These are phyloP conservation scores for Labeo catla DNA, from an alignment of 2,113 vertebrate genomes.

Conservation along the genomic window DNA sequence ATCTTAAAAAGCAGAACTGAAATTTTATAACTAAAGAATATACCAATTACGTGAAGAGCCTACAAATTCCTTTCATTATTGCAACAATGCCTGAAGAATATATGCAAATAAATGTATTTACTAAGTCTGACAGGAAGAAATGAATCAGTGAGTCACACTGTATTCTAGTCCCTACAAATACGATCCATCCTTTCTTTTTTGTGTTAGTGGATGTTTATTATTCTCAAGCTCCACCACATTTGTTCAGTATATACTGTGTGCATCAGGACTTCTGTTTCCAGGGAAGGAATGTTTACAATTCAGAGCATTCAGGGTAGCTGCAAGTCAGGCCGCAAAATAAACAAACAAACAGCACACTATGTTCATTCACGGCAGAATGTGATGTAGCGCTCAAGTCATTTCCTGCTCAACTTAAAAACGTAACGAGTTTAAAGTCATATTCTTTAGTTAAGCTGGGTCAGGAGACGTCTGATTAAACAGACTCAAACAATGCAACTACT, in stretches of 20 bases:
- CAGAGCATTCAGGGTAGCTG: background rate
- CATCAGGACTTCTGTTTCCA: slow-evolving; percentile 20
- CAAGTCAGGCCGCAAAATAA: slow-evolving; percentile 25
- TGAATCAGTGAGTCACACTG: background rate
- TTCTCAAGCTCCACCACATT: background rate
- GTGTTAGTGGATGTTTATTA: background rate
- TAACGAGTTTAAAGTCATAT: background rate
- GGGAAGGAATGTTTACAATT: slow-evolving; percentile 41
- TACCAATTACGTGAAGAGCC: background rate
- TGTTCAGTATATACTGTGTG: background rate
- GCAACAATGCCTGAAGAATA: background rate
- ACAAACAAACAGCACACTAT: slow-evolving; percentile 32
- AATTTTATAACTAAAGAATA: background rate
- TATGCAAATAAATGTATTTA: background rate
- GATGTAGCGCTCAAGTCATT: background rate
- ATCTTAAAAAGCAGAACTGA: background rate
- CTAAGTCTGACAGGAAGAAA: background rate
- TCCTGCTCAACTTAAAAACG: background rate
- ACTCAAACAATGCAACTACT: background rate
- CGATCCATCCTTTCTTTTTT: background rate
- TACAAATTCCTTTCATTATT: background rate
- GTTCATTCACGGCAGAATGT: slow-evolving; percentile 17
- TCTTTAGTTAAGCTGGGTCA: background rate
- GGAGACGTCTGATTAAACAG: background rate
- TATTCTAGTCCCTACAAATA: background rate